Percentiles rank a stretch among this genome's conserved stretches.
phyloP scores from a whole-genome alignment of 2,797 vertebrate genomes.

The Coilia nasus region DNA sequence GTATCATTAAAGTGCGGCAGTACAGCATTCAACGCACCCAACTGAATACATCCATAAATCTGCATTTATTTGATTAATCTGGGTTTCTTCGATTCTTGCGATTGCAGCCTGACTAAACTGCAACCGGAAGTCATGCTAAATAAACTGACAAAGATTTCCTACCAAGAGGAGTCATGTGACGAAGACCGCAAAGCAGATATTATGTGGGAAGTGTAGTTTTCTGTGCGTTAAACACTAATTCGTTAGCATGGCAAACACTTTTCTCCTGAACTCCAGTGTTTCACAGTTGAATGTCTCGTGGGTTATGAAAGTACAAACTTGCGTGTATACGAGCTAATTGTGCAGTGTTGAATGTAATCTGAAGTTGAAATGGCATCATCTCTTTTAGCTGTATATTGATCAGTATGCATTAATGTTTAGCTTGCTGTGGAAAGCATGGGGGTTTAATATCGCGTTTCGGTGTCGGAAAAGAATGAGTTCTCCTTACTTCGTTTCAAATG shows the following conservation, averaged over 20 bases:
- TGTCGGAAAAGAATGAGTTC: constrained; percentile 62
- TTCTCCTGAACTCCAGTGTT: constrained; percentile 47
- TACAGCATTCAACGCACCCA: not conserved
- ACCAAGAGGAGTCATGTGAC: constrained; percentile 62
- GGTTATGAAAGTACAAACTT: not conserved
- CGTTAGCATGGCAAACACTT: not conserved
- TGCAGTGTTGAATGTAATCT: not conserved
- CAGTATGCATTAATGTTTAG: constrained; percentile 2
- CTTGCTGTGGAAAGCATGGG: not conserved
- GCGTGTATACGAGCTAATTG: not conserved
- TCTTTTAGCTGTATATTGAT: not conserved
- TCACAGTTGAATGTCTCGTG: constrained; percentile 8
- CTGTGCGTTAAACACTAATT: constrained; percentile 23
- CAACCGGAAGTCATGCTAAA: constrained; percentile 69
- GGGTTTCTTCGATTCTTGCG: constrained; percentile 19
- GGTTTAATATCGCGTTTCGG: constrained; percentile 20
- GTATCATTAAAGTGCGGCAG: constrained; percentile 50
- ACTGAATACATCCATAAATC: not conserved
- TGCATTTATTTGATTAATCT: constrained; percentile 46
- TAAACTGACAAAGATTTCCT: constrained; percentile 68
- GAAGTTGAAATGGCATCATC: constrained; percentile 3
- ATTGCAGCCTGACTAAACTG: constrained; percentile 45
- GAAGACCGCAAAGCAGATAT: not conserved
- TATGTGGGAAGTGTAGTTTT: constrained; percentile 67
- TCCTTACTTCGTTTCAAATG: constrained; percentile 35